Base-by-base conservation (phyloP, 2,888 invertebrate genomes). In the Drosophila histrio region DNA sequence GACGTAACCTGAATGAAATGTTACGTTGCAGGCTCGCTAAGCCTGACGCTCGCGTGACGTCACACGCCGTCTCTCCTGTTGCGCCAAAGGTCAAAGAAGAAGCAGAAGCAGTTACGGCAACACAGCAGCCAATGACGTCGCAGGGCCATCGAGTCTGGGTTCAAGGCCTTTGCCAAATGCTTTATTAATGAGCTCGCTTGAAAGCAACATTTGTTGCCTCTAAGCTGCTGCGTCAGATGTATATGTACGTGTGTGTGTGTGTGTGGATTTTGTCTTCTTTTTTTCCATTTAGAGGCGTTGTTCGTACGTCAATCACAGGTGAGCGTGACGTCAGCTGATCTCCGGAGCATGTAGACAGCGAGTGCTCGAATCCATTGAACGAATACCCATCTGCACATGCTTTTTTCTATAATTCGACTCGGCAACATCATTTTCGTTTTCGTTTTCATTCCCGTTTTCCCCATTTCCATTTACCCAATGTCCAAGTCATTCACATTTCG, bases 281-380 rank as follows among this genome's bases (percentile, higher is more conserved):
- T 43, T 46, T 28, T 28, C n/a, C 38, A 49, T 7, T 39, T 34
- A 32, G 60, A 52, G 73, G 73, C 69, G 64, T 73, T 56, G 47
- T 59, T 49, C 49, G 61, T 32, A 75, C 78, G 85, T 82, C 81
- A 84, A 79, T 74, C 79, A 70, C 79, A 82, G 85, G 79, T 81
- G 79, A 57, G 24, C 34, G 63, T 82, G 82, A 82, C 82, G 82
- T 82, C 82, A 82, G 79, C 71, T 59, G 36, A 36, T 43, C 28
- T n/a, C 21, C 26, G 34, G 24, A 46, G 38, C 58, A 58, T 49
- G 65, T 62, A 62, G 41, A 13, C 49, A 50, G 28, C 47, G 59
- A 62, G 50, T 72, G 76, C 53, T 64, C 38, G 22, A 21, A 46
- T 9, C 44, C n/a, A 21, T 34, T 38, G n/a, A 36, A 61, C 28